Conservation (phyloP, 2,797 vertebrate species). For the Muscicapa striata region DNA sequence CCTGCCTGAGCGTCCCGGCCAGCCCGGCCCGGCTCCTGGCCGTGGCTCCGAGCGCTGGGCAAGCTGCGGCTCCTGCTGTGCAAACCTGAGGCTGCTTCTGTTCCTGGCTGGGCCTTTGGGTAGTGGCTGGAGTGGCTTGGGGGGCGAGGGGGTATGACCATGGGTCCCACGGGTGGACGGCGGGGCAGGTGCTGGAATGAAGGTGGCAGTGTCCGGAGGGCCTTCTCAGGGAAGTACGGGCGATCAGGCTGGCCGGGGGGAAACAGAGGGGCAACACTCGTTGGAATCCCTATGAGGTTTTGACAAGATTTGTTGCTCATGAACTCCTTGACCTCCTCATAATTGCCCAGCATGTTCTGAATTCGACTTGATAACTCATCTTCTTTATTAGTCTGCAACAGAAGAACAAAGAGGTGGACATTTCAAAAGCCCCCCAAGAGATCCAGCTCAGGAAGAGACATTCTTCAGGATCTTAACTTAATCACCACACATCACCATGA, state of each 20-base stretch:
- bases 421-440: neutral
- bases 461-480: neutral
- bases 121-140: constrained; percentile 65
- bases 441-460: neutral
- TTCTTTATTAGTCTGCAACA: constrained; percentile 87
- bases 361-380: constrained; percentile 93
- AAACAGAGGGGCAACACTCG: constrained; percentile 59
- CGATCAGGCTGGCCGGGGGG: constrained; percentile 68
- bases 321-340: constrained; percentile 87
- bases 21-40: neutral
- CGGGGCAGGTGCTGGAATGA: constrained; percentile 73
- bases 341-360: constrained; percentile 92
- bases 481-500: neutral
- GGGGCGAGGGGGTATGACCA: constrained; percentile 55
- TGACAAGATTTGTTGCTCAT: constrained; percentile 76
- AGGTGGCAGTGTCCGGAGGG: constrained; percentile 47
- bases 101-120: constrained; percentile 65
- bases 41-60: constrained; percentile 33
- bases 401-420: neutral
- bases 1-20: constrained; percentile 39
- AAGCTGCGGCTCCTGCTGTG: constrained; percentile 56
- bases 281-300: constrained; percentile 68
- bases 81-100: constrained; percentile 57
- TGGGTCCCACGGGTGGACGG: constrained; percentile 54
- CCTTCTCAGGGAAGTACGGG: constrained; percentile 69